Conservation (phyloP, 1,140 invertebrate genomes). For the Cotesia vestalis region DNA sequence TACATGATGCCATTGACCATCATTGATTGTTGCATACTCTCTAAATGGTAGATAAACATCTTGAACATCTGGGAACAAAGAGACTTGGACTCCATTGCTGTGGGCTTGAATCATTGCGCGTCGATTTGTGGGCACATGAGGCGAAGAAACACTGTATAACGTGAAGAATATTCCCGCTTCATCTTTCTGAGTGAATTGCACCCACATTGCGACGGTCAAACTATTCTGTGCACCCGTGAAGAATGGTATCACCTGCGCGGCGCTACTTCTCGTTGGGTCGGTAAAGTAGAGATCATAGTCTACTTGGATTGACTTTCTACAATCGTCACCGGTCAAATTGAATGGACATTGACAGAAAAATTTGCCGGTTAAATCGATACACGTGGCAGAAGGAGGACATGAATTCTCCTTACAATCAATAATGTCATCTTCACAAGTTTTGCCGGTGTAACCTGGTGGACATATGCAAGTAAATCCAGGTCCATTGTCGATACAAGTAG, state of each 20-base stretch:
- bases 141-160: constrained; percentile 84
- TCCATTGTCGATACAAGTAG: constrained; percentile 86
- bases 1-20: constrained; percentile 96
- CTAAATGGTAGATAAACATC: constrained; percentile 91
- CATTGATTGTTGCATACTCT: constrained; percentile 92
- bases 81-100: constrained; percentile 88
- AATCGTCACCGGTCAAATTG: constrained; percentile 95
- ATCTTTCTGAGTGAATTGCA: constrained; percentile 90
- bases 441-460: constrained; percentile 84
- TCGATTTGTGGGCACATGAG: constrained; percentile 81
- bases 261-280: constrained; percentile 86
- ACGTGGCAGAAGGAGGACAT: constrained; percentile 92
- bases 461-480: constrained; percentile 87
- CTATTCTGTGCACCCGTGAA: constrained; percentile 78
- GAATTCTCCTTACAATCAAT: constrained; percentile 92
- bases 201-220: constrained; percentile 93
- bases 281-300: constrained; percentile 96
- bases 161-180: constrained; percentile 94
- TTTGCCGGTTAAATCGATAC: constrained; percentile 90
- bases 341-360: constrained; percentile 97
- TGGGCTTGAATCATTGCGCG: constrained; percentile 87
- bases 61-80: constrained; percentile 85
- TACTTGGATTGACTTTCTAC: constrained; percentile 93
- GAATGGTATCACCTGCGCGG: constrained; percentile 90
- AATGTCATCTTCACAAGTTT: constrained; percentile 92